Evolutionary conservation across 2,888 invertebrate species (phyloP), one percentile per base, ranked within the genome.

Genomic region (Galerucella nymphaeae): DNA sequence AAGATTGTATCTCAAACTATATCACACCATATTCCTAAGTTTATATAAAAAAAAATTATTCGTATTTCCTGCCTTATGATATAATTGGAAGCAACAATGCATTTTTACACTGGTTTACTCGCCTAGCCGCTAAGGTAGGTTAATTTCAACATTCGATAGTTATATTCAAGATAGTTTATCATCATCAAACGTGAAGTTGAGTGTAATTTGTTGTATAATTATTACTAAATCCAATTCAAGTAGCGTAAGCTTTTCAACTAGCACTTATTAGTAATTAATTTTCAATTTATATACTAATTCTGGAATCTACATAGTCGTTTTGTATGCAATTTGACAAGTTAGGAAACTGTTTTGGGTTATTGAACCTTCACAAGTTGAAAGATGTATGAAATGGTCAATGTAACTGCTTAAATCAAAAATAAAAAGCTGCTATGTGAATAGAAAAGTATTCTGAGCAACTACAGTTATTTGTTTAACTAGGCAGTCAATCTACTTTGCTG

Each of bases 1-100:
- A 20, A 69, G 69, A 69, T 69, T 53, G 5, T 69, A 69, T 69
- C 69, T 38, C 42, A 18, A 18, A 62, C 50, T 63, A 69, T 70
- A 70, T 73, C 67, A 70, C 73, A 67, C 59, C 55, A 53, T 67
- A 62, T 62, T 13, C 16, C 42, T 50, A 41, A 30, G 70, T 59
- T 70, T 70, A 67, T 67, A 67, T 70, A 66, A 71, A 45, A 45
- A 45, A 45, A 45, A 73, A 73, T 64, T 59, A 63, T 70, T 59
- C 30, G 59, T 48, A 67, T 70, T 73, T 71, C 73, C 70, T 73
- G 73, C 70, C 62, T 30, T 41, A 30, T 18, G 53, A 38, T 61
- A 48, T 53, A 6, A 16, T 53, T 11, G 11, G 45, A 38, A 38
- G 30, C 30, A 38, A 38, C 30, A 38, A 38, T 38, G 30, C 8